Conservation (phyloP, 37 sponge, comb jelly and placozoan species). For the Aplysina aerophoba region DNA sequence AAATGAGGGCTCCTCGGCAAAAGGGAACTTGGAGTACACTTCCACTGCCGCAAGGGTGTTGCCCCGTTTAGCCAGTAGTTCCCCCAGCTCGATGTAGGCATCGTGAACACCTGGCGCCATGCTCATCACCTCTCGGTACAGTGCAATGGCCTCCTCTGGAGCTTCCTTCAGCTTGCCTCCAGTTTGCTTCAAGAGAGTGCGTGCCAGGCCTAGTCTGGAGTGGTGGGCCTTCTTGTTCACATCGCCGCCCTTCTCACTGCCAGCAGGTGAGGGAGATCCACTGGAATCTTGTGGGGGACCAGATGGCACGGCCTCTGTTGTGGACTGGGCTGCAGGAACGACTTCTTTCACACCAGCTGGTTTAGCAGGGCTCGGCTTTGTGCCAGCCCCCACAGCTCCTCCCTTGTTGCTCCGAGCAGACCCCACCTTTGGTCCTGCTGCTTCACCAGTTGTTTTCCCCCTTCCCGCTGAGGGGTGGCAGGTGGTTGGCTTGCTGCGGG, state of each 20-base stretch:
- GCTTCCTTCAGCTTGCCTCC: conserved; percentile 25
- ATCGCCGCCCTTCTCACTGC: background rate
- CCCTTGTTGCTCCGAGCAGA: conserved; percentile 23
- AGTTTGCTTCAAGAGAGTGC: conserved; percentile 63
- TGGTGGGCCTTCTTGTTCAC: conserved; percentile 71
- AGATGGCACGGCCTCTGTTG: background rate
- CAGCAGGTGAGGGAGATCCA: conserved; percentile 11
- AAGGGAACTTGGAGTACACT: conserved; percentile 89
- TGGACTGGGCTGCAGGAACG: conserved; percentile 27
- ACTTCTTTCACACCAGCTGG: conserved; percentile 10
- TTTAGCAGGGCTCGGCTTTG: background rate
- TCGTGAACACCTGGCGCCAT: conserved; percentile 89
- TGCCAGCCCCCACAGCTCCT: background rate
- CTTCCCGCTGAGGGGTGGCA: background rate
- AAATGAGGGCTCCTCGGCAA: conserved; percentile 84
- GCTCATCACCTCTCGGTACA: conserved; percentile 82
- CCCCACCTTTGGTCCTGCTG: background rate
- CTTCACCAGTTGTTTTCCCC: conserved; percentile 10
- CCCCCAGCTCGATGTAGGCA: conserved; percentile 97
- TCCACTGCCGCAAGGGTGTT: conserved; percentile 85
- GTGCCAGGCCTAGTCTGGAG: conserved; percentile 88
- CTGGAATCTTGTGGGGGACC: background rate
- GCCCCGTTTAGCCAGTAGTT: conserved; percentile 58
- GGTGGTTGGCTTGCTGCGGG: background rate
- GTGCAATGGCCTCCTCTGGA: conserved; percentile 54